Evolutionary conservation across 2,888 invertebrate genomes (phyloP), one percentile per base, ranked within the genome.

Genomic region (Drosophila meridiana): DNA sequence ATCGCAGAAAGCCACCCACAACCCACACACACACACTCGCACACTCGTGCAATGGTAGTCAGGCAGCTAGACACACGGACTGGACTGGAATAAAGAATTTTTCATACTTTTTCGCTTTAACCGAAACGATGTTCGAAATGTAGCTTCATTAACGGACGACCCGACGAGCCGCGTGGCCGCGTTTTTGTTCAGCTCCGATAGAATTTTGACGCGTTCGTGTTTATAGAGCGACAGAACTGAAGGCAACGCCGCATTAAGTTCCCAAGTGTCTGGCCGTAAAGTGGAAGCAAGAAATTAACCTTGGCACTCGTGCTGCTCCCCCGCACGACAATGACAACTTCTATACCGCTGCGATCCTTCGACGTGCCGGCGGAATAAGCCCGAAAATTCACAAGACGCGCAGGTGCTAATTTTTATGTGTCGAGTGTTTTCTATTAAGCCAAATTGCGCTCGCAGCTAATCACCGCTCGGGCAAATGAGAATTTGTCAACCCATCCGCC

Each of bases 61-160:
- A 66, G 45, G 57, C 56, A 68, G 42, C 61, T 55, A 53, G 62
- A 67, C 68, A 64, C 57, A 70, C 68, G 61, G 57, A 65, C 60
- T 60, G 67, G 68, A 80, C 90, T 85, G 85, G 89, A 87, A 90
- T 86, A 78, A 90, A 90, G 75, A 58, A 77, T 85, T 81, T 81
- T 90, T 88, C 89, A 88, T 87, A 87, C 73, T 90, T 90, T 90
- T 81, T 66, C 64, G 86, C 91, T 79, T 82, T 79, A 88, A 80
- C 86, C 89, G 87, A 82, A 75, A 83, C 80, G 76, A 79, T 82
- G 78, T 90, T 91, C 80, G 91, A 83, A 91, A 79, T 84, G 78
- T 80, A 80, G 85, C 81, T 89, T 91, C 91, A 92, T 91, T 91
- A 89, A 89, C 82, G 78, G 82, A 89, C 82, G 89, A 83, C 82